These are phyloP conservation scores for Phyllopteryx taeniolatus DNA, from an alignment of 2,113 vertebrate species.

Conservation along the genomic window DNA sequence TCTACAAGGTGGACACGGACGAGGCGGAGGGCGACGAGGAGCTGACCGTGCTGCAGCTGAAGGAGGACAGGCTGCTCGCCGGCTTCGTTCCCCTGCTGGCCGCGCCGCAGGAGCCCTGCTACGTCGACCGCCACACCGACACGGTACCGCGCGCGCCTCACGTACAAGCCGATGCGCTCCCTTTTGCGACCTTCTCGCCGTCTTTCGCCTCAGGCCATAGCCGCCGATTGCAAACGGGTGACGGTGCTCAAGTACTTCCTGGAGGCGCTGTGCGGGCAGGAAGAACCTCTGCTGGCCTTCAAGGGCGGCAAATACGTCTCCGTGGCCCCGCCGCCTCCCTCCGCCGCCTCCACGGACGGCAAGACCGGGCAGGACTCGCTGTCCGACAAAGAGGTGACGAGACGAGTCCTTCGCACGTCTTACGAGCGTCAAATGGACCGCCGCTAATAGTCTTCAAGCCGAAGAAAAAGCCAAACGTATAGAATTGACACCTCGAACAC, in stretches of 20 bases:
- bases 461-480: too few relatives aligned
- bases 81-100: constrained; percentile 94
- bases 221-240: constrained; percentile 97
- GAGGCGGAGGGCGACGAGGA: constrained; percentile 87
- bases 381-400: constrained; percentile 65
- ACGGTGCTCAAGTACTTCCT: constrained; percentile 99
- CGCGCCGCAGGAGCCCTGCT: constrained; percentile 96
- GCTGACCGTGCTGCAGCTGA: constrained; percentile 87
- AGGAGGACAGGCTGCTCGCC: constrained; percentile 93
- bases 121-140: constrained; percentile 88
- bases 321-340: constrained; percentile 84
- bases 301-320: constrained; percentile 99
- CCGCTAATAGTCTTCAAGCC: too few relatives aligned
- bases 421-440: too few relatives aligned
- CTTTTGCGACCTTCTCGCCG: too few relatives aligned
- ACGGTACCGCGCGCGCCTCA: constrained; percentile 36
- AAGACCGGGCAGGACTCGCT: constrained; percentile 82
- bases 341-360: constrained; percentile 80
- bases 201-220: constrained; percentile 79
- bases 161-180: too few relatives aligned
- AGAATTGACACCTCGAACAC: too few relatives aligned
- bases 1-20: constrained; percentile 83
- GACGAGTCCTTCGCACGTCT: too few relatives aligned
- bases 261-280: constrained; percentile 98
- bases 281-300: constrained; percentile 97